A percentile compares a stretch with the other conserved stretches of the same genome.
Conservation (phyloP, 2,797 vertebrate species). For the Acanthornis magna region DNA sequence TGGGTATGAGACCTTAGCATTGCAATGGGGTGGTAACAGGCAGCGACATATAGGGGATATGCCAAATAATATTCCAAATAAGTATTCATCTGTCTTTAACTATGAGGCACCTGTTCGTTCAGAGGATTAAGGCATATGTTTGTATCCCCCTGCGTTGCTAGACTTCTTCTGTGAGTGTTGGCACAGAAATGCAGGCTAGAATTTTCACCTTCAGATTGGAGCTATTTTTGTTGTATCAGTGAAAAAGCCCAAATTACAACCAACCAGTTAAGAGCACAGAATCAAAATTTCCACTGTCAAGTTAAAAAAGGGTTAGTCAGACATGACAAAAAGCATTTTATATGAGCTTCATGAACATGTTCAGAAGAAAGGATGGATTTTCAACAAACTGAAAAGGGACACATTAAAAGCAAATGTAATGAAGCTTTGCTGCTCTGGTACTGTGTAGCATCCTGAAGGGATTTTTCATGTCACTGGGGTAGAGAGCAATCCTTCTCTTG, state of each 20-base stretch:
- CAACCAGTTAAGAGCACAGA: background rate
- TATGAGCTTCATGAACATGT: background rate
- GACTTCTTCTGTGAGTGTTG: background rate
- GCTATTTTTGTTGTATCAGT: background rate
- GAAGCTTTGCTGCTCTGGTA: background rate
- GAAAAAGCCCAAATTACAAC: conserved; percentile 9
- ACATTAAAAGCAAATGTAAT: conserved; percentile 7
- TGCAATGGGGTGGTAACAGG: background rate
- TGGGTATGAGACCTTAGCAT: background rate
- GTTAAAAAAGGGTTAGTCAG: conserved; percentile 33
- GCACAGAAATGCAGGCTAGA: background rate
- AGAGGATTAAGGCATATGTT: background rate
- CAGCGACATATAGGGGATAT: background rate
- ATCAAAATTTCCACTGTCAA: background rate
- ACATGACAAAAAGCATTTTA: background rate
- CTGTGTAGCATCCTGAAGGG: background rate
- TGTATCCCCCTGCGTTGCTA: background rate
- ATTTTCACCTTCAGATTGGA: conserved; percentile 34
- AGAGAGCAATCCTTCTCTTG: background rate
- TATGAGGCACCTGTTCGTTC: background rate
- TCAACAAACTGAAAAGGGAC: background rate
- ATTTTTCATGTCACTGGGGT: background rate
- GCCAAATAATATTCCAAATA: background rate
- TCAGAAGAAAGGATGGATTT: background rate
- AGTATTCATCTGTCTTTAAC: background rate